Conservation (phyloP, 1,140 invertebrate genomes). For the Drosophila bocki region DNA sequence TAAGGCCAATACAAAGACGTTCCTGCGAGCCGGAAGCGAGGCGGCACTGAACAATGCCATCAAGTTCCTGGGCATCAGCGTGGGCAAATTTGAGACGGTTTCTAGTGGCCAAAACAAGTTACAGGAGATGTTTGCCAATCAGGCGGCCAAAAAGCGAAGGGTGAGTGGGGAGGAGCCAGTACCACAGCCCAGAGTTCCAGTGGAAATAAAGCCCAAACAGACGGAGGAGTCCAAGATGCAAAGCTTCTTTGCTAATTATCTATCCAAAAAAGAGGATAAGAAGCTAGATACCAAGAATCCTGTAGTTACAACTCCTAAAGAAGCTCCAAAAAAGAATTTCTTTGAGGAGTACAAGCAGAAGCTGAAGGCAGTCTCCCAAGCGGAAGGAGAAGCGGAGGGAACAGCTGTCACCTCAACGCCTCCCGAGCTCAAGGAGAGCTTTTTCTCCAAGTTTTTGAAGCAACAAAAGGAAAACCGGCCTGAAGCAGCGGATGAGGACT, state of each 20-base stretch:
- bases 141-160: slow-evolving; percentile 69
- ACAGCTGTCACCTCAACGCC: slow-evolving; percentile 38
- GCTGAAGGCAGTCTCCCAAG: slow-evolving; percentile 29
- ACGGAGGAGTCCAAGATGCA: slow-evolving; percentile 62
- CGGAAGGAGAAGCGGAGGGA: not conserved
- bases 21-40: slow-evolving; percentile 74
- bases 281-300: not conserved
- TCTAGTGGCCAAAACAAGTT: slow-evolving; percentile 86
- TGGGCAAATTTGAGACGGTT: slow-evolving; percentile 90
- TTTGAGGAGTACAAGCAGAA: slow-evolving; percentile 63
- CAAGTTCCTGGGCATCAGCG: slow-evolving; percentile 90
- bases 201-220: slow-evolving; percentile 48
- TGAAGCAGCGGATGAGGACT: slow-evolving; percentile 14
- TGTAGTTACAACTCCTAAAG: not conserved
- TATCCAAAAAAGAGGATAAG: slow-evolving; percentile 41
- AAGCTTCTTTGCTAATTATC: slow-evolving; percentile 67
- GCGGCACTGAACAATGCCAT: slow-evolving; percentile 87
- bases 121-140: slow-evolving; percentile 80
- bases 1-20: slow-evolving; percentile 86
- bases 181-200: slow-evolving; percentile 9
- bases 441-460: slow-evolving; percentile 69
- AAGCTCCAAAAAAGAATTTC: slow-evolving; percentile 41
- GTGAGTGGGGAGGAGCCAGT: slow-evolving; percentile 50
- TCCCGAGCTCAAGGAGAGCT: slow-evolving; percentile 60
- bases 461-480: slow-evolving; percentile 32